Evolutionary conservation across 2,113 vertebrate species (phyloP), one percentile per base, ranked within the genome.

Genomic region (Herpailurus yagouaroundi): DNA sequence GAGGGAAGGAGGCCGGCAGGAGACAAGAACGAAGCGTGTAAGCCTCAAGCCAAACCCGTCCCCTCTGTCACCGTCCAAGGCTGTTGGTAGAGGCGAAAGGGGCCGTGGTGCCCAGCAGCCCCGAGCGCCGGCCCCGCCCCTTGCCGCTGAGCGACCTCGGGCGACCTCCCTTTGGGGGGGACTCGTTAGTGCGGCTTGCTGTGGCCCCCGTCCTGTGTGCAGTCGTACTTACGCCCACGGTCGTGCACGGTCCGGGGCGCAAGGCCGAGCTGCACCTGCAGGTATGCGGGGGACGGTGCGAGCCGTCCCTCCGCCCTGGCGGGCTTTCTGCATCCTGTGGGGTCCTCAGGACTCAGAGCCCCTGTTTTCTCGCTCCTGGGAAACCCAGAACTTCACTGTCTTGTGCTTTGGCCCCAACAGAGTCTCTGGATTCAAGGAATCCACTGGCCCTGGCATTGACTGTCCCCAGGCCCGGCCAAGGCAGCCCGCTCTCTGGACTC

Each of bases 201-300:
- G 21, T 16, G 10, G 7, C 0, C 29, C 27, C 10, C 14, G 1
- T 38, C 38, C 31, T 7, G 6, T 0, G 0, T 2, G 16, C 2
- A 0, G 48, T 3, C 6, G 0, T 14, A 29, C 45, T 45, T 45
- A 45, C 45, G 45, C 45, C 45, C 45, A 9, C 45, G 1, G 45
- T 45, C 45, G 45, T 45, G 45, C 7, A 45, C 7, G 7, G 45
- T 45, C 45, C 45, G 7, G 45, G 45, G 7, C 45, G 45, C 7
- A 0, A 38, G 73, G 50, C 63, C 0, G 2, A 18, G 9, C 45
- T 18, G 80, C 0, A 0, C 14, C 50, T 14, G 50, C 0, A 0
- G 27, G 3, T 1, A 2, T 12, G 5, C 36, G 0, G 0, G 13
- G 25, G 29, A 14, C 10, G 1, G 5, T 0, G 3, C 29, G 13